phyloP scores from a whole-genome alignment of 2,113 vertebrate species.

The Neomonachus schauinslandi region DNA sequence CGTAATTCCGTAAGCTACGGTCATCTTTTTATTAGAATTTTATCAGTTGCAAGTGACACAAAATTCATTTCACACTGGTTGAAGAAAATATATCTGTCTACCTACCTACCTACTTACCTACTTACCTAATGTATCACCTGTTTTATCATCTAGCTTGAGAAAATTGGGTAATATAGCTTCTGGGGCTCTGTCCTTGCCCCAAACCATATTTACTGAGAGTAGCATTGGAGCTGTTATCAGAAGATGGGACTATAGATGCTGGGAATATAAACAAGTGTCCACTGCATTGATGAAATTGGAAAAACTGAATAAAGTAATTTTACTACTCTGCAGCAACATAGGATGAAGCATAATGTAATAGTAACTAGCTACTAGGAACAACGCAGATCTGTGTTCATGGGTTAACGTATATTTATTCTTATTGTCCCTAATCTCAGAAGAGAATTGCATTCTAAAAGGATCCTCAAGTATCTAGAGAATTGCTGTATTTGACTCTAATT shows the following conservation, averaged over 20 bases:
- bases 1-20: not conserved
- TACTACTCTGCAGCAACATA: not conserved
- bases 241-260: not conserved
- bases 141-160: not conserved
- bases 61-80: not conserved
- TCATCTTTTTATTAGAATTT: conserved; percentile 3
- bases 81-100: not conserved
- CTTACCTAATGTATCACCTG: not conserved
- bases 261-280: not conserved
- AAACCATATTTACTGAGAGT: not conserved
- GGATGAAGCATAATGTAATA: not conserved
- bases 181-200: not conserved
- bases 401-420: not conserved
- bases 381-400: not conserved
- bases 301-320: not conserved
- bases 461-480: conserved; percentile 32
- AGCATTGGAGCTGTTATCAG: not conserved
- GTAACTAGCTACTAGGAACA: not conserved
- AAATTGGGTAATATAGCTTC: not conserved
- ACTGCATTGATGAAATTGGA: not conserved
- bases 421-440: not conserved
- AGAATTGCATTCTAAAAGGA: conserved; percentile 12
- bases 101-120: not conserved
- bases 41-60: not conserved
- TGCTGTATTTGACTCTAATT: conserved; percentile 64